Conservation (phyloP, 53 echinoderm and acorn worm genomes). For the Arbacia lixula region DNA sequence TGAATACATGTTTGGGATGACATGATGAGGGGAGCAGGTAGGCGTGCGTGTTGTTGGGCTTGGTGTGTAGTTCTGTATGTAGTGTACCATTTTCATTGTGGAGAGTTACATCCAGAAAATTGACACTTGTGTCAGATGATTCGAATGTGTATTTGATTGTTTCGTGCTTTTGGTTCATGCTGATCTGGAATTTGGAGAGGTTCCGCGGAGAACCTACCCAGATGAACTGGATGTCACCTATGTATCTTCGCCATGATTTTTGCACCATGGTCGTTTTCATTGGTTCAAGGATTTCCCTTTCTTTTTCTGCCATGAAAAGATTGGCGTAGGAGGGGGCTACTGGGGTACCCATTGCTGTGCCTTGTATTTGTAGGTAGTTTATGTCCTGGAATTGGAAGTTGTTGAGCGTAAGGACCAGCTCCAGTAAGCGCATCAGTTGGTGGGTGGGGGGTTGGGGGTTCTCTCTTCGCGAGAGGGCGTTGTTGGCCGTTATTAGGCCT, state of each 20-base stretch:
- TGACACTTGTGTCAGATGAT: neutral
- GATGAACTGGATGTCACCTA: conserved; percentile 13
- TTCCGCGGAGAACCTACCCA: conserved; percentile 12
- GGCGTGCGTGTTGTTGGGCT: too few species aligned
- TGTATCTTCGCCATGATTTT: neutral
- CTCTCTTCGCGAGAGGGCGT: neutral
- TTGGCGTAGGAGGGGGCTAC: neutral
- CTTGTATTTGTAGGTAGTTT: neutral
- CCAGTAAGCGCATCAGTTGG: neutral
- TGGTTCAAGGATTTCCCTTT: neutral
- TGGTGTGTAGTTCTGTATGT: neutral
- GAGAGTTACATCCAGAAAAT: conserved; percentile 12
- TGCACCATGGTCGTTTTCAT: neutral
- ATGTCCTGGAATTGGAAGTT: conserved; percentile 2
- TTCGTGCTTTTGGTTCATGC: neutral
- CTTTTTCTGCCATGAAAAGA: neutral
- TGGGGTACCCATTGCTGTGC: conserved; percentile 18
- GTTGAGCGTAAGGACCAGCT: too few species aligned
- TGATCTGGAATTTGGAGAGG: neutral
- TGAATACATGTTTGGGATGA: too few species aligned
- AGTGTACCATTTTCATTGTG: neutral
- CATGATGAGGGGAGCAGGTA: too few species aligned
- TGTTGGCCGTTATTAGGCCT: neutral
- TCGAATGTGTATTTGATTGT: conserved; percentile 46
- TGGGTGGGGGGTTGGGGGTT: neutral